Base-by-base conservation (phyloP, 1,140 invertebrate genomes). In the Drosophila tristis region DNA sequence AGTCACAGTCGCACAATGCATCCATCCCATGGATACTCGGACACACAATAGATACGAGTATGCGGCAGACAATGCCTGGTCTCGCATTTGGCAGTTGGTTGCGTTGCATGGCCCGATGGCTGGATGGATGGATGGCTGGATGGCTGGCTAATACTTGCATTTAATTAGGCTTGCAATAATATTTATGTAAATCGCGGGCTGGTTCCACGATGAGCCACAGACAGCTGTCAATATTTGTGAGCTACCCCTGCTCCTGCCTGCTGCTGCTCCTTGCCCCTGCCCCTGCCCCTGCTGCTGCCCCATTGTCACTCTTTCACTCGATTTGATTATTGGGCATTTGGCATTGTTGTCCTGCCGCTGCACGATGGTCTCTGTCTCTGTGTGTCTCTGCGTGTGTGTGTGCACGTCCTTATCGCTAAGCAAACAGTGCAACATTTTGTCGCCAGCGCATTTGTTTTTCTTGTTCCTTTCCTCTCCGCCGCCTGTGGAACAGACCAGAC, bases 131-230 rank as follows among this genome's bases (percentile, higher is more conserved):
- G 26, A 6, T 29, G 31, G 8, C 4, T 39, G 35, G 35, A 57
- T 55, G 78, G 71, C 20, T 25, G 53, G 59, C 84, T 89, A 87
- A 89, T 89, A 89, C 85, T 89, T 84, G 84, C 84, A 89, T 89
- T 89, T 89, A 89, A 89, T 89, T 89, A 89, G 84, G 79, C 84
- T 89, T 89, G 76, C 85, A 89, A 89, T 89, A 89, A 89, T 89
- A 89, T 89, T 89, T 89, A 89, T 89, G 84, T 89, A 89, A 89
- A 89, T 89, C 84, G 80, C 75, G 71, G 48, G 44, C 73, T 74
- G 73, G 85, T 66, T 77, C 70, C 75, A 53, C 64, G 76, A 74
- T 63, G 48, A 67, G 49, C 55, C 53, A 55, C 62, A 60, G 51
- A 77, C 84, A 89, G 84, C 84, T 84, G 82, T 75, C 78, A 86